Conservation (phyloP, 2,113 vertebrate species). For the Neomonachus schauinslandi region DNA sequence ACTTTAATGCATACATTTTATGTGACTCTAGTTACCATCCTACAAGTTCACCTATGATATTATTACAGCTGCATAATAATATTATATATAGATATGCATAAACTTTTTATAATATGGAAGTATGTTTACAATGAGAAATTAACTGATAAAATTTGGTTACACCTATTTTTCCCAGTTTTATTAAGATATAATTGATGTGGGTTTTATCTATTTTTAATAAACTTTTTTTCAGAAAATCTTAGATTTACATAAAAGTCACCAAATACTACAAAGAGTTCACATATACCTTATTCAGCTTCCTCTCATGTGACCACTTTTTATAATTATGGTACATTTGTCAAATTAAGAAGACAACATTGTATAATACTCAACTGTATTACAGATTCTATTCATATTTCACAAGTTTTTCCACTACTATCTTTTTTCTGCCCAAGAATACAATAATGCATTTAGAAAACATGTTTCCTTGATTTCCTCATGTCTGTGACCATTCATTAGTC, state of each 20-base stretch:
- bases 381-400: not conserved
- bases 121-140: not conserved
- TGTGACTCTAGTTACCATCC: not conserved
- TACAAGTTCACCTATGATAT: not conserved
- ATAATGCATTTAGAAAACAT: not conserved
- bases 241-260: not conserved
- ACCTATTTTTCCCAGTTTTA: not conserved
- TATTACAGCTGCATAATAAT: not conserved
- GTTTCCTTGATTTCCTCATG: not conserved
- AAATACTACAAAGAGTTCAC: not conserved
- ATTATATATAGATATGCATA: not conserved
- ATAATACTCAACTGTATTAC: not conserved
- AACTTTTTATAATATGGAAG: not conserved
- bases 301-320: not conserved
- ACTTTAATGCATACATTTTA: not conserved
- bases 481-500: not conserved
- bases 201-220: not conserved
- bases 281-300: not conserved
- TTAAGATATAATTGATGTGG: not conserved
- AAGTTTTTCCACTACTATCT: not conserved
- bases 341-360: not conserved
- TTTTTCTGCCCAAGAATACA: not conserved
- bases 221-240: not conserved
- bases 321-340: not conserved
- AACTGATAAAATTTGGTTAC: not conserved